Evolutionary conservation across 2,888 invertebrate genomes (phyloP), one percentile per base, ranked within the genome.

Genomic region (Acanthacorydalis orientalis): DNA sequence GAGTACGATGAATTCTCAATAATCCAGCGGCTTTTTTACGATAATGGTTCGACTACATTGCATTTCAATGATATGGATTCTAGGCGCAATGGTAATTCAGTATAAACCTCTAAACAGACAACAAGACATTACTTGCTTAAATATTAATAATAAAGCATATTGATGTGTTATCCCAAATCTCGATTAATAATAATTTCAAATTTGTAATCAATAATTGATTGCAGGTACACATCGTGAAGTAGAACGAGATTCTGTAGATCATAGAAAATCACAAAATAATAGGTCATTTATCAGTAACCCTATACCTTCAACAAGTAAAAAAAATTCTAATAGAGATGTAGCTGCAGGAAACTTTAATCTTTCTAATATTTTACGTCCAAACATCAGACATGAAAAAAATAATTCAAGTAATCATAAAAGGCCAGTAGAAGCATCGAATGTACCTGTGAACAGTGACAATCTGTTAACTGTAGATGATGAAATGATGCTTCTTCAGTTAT

Each of bases 1-100:
- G 81, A 81, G 58, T 74, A 73, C 53, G 73, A 70, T 0, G 75
- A 75, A 60, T 65, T 75, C 39, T 70, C 70, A 16, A 68, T 70
- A 67, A 63, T 65, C 4, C 69, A 70, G 53, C 60, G 67, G n/a
- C 57, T 67, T 51, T 50, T 57, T 42, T 54, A 62, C 46, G 57
- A 61, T 37, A 60, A 61, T 44, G 52, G 59, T 23, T 23, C 23
- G 23, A 4, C 23, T 23, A 6, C 23, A 23, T 23, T 23, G 2
- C 23, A 23, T 23, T 23, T 6, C 23, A 23, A 23, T 23, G 23
- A 23, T 23, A 23, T 23, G 23, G 23, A 23, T 23, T 23, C 23
- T 23, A 23, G 23, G 6, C 23, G 6, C 23, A 6, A 23, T 23
- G 23, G 23, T 23, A 23, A 23, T 23, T 23, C 3, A 4, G 23